Base-by-base conservation (phyloP, 2,797 vertebrate genomes). In the Momotus momota region DNA sequence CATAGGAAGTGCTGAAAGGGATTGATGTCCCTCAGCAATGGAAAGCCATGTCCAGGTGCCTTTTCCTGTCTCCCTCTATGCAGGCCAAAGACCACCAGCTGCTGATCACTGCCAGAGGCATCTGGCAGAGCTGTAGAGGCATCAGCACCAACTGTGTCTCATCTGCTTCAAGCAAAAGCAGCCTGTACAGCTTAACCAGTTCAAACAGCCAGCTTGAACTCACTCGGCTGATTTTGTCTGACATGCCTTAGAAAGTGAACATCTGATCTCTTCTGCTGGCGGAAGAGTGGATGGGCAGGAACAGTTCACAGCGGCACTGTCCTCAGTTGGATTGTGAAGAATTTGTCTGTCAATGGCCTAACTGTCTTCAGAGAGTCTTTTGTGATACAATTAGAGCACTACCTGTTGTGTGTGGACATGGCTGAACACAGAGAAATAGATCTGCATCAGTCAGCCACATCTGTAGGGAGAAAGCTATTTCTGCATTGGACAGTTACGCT, bases 161-260 rank as follows among this genome's bases (percentile, higher is more conserved):
- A 22, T 10, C 22, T 2, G 3, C 41, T 79, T 51, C 52, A 51
- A 48, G 57, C 40, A 62, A 5, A 70, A 51, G 16, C 12, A 58
- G 38, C 40, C 20, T 6, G 18, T 65, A 23, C 13, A 29, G 54
- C 21, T 67, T 79, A 84, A n/a, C 41, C 29, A 38, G 62, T 71
- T 83, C 65, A 60, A 81, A 65, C 23, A 61, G 19, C 58, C 46
- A 60, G 31, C 85, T 84, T 81, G 58, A 91, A 46, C 27, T 95
- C 35, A 33, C 58, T 29, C 12, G 27, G 33, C 41, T 86, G 69
- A 26, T 55, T 67, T 70, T 74, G 10, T 35, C 54, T 75, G 43
- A 49, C 4, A 0, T 54, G 33, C 26, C 12, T 46, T 43, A 51
- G 43, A 54, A 70, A 55, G 41, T 20, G 52, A 83, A 40, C 33